Conservation (phyloP, 2,113 vertebrate species). For the Menidia beryllina region DNA sequence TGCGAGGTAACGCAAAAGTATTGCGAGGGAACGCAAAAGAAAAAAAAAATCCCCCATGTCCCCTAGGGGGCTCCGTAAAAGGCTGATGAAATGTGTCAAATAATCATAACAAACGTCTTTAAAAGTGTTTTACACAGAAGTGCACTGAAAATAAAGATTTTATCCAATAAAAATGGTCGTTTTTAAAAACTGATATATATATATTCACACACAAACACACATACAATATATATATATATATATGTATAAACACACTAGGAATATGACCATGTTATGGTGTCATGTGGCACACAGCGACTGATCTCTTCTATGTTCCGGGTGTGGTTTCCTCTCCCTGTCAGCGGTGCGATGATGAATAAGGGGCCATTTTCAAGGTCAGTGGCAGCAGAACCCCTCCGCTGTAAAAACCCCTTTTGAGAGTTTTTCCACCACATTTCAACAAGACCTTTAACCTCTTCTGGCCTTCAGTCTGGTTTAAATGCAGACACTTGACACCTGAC, state of each 20-base stretch:
- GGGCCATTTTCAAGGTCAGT: slow-evolving; percentile 48
- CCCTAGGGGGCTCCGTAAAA: no score
- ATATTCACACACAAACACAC: no score
- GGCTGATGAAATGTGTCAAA: background rate
- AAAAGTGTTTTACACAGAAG: background rate
- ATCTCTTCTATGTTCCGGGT: background rate
- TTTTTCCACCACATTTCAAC: slow-evolving; percentile 38
- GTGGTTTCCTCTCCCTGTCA: slow-evolving; percentile 35
- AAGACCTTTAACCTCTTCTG: slow-evolving; percentile 3
- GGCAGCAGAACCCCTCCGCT: slow-evolving; percentile 20
- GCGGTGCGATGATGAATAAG: slow-evolving; percentile 47
- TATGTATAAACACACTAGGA: background rate
- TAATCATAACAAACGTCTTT: background rate
- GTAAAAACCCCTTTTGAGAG: slow-evolving; percentile 33
- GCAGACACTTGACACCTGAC: background rate
- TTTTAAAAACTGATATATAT: no score
- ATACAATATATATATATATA: no score
- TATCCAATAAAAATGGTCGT: background rate
- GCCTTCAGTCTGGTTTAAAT: slow-evolving; percentile 21
- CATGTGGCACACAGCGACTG: no score
- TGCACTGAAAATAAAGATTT: background rate
- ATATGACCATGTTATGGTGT: no score
- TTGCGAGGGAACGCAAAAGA: no score
- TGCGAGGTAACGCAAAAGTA: no score
- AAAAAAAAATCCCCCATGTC: no score